These are phyloP conservation scores for Crotalus helleri DNA, from an alignment of 2,113 vertebrate genomes.

Conservation along the genomic window DNA sequence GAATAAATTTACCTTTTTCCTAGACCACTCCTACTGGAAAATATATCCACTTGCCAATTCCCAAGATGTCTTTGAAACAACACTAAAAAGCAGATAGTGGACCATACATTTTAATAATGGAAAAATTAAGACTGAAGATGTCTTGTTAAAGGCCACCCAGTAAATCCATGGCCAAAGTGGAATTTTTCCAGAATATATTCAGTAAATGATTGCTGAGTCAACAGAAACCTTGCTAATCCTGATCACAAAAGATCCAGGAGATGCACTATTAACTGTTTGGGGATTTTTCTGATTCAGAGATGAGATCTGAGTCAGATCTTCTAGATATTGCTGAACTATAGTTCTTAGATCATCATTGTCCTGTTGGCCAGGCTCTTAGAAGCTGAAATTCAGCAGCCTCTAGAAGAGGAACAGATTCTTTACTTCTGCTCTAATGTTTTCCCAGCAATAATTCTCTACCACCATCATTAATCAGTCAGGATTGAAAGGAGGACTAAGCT, in stretches of 20 bases:
- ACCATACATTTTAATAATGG: neutral
- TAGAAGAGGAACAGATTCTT: neutral
- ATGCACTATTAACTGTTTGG: neutral
- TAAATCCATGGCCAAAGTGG: neutral
- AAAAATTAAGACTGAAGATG: neutral
- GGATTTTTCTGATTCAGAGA: neutral
- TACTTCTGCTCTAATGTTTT: neutral
- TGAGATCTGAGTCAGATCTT: neutral
- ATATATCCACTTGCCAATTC: neutral
- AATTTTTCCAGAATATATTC: neutral
- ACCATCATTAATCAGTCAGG: neutral
- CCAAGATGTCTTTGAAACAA: neutral
- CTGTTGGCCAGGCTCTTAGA: neutral
- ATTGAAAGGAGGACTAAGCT: neutral
- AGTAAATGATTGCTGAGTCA: neutral
- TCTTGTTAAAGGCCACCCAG: neutral
- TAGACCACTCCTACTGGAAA: neutral
- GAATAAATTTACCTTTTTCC: neutral
- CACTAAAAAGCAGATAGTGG: neutral
- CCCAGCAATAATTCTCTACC: neutral
- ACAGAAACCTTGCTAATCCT: neutral
- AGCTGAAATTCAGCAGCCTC: neutral
- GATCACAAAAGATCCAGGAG: neutral
- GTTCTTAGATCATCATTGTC: neutral
- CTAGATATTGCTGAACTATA: neutral